Evolutionary conservation across 2,113 vertebrate genomes (phyloP).

Genomic region (Empidonax alnorum): DNA sequence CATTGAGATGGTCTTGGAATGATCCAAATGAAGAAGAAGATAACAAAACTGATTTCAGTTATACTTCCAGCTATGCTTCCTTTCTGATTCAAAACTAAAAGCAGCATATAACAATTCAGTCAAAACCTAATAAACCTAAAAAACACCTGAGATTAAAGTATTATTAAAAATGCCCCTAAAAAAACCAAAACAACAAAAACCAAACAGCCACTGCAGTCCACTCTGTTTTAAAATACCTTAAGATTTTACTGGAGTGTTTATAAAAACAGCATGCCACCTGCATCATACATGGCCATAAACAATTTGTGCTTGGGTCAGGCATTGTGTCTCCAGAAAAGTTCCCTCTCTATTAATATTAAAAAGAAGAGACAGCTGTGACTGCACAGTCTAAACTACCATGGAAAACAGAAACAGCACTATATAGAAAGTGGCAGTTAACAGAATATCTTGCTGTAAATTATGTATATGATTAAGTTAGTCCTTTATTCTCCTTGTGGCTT

Average conservation of each 20-base stretch:
- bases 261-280: background rate
- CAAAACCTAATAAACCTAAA: background rate
- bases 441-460: conserved; percentile 23
- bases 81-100: background rate
- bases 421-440: background rate
- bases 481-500: conserved; percentile 20
- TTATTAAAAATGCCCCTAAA: background rate
- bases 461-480: conserved; percentile 16
- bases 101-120: background rate
- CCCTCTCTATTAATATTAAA: conserved; percentile 38
- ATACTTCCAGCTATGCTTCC: background rate
- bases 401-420: background rate
- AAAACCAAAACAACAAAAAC: background rate
- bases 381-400: background rate
- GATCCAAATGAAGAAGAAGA: background rate
- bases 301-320: background rate
- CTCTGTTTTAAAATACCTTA: background rate
- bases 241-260: background rate
- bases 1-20: background rate
- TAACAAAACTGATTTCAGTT: background rate
- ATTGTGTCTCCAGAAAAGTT: background rate
- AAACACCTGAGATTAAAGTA: background rate
- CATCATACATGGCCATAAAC: background rate
- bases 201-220: background rate
- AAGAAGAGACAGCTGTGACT: conserved; percentile 33